A percentile compares a stretch with the other conserved stretches of the same genome.
Conservation (phyloP, 2,888 invertebrate species). For the Lasioglossum pauxillum region DNA sequence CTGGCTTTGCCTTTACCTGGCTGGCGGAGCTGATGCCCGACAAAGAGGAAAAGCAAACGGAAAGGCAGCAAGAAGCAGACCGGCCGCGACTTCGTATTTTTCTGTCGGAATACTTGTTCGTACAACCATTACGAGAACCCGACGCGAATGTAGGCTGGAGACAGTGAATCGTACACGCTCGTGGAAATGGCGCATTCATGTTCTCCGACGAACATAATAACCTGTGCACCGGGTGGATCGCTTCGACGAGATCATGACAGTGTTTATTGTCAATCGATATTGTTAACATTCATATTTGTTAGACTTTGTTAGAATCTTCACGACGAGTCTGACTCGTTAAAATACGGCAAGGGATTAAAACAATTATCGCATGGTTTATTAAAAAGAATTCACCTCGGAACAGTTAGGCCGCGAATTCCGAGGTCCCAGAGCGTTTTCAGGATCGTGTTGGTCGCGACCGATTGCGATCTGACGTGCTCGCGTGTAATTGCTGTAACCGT, state of each 20-base stretch:
- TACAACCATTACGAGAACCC: conserved; percentile 32
- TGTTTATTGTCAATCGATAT: background rate
- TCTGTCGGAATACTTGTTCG: conserved; percentile 39
- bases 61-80: conserved; percentile 45
- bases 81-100: conserved; percentile 48
- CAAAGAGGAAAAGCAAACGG: conserved; percentile 53
- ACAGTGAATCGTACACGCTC: conserved; percentile 22
- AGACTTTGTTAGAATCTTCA: too few relatives aligned
- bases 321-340: too few relatives aligned
- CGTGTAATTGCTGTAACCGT: conserved; percentile 67
- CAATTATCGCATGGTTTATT: background rate
- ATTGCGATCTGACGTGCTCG: conserved; percentile 57
- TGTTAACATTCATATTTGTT: too few relatives aligned
- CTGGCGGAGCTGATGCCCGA: conserved; percentile 28
- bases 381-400: background rate
- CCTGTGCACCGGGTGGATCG: background rate
- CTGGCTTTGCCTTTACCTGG: conserved; percentile 24
- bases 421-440: background rate
- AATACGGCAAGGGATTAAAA: background rate
- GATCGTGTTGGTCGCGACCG: conserved; percentile 1
- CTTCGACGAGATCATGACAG: background rate
- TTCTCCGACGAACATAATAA: conserved; percentile 4
- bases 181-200: conserved; percentile 34
- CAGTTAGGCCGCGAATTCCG: background rate
- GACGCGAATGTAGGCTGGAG: conserved; percentile 48